phyloP scores from a whole-genome alignment of 1,140 invertebrate genomes.

The Hormaphis cornu region DNA sequence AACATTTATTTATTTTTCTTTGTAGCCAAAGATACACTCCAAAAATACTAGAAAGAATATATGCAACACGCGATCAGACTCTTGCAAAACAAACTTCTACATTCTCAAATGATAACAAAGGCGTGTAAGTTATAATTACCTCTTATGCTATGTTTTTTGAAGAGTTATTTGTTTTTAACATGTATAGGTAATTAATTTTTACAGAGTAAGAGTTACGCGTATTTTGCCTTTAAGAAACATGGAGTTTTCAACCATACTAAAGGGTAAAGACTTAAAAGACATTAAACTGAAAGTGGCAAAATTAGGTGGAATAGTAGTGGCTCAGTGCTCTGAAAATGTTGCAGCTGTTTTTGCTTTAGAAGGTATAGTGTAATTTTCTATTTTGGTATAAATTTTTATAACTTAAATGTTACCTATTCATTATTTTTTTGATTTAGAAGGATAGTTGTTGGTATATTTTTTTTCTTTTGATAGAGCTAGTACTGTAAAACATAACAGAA shows the following conservation, averaged over 20 bases:
- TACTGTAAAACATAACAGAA: too few species aligned
- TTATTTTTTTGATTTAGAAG: not conserved
- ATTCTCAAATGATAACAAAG: not conserved
- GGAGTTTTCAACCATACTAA: conserved; percentile 65
- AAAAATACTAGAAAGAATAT: conserved; percentile 41
- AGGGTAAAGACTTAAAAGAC: conserved; percentile 49
- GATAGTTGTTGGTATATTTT: too few species aligned
- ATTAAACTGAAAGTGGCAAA: conserved; percentile 59
- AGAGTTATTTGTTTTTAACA: not conserved
- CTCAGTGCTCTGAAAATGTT: conserved; percentile 54
- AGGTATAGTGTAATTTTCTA: conserved; percentile 40
- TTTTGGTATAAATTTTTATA: conserved; percentile 19
- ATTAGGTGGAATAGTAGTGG: conserved; percentile 64
- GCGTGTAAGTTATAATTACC: conserved; percentile 10
- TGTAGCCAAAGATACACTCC: conserved; percentile 55
- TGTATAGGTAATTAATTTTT: conserved; percentile 36
- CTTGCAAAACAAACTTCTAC: conserved; percentile 36
- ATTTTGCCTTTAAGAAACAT: conserved; percentile 63
- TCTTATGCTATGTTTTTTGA: conserved; percentile 21
- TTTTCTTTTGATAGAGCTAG: too few species aligned
- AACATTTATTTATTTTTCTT: conserved; percentile 33
- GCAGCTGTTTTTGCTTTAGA: conserved; percentile 67
- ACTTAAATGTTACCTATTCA: not conserved
- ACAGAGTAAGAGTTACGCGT: conserved; percentile 41
- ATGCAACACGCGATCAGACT: conserved; percentile 51